Conservation (phyloP, 2,113 vertebrate genomes). For the Pholis gunnellus region DNA sequence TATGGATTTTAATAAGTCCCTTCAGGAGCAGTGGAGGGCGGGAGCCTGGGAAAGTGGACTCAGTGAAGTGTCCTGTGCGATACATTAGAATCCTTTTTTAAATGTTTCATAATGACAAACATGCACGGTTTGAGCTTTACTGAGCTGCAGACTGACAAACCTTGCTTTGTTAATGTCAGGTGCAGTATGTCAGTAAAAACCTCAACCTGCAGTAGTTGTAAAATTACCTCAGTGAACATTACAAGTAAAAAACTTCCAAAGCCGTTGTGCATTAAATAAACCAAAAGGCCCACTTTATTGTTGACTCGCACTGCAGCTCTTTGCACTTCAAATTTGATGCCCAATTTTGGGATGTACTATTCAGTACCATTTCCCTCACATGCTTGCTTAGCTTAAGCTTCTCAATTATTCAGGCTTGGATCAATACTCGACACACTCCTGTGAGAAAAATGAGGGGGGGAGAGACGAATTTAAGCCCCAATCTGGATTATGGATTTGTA, state of each 20-base stretch:
- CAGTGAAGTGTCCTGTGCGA: constrained; percentile 50
- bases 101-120: constrained; percentile 57
- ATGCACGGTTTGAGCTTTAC: constrained; percentile 10
- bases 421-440: constrained; percentile 80
- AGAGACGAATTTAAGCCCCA: constrained; percentile 61
- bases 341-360: constrained; percentile 77
- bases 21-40: constrained; percentile 72
- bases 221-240: not conserved
- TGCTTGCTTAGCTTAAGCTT: constrained; percentile 77
- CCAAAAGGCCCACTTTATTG: constrained; percentile 51
- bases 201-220: not conserved
- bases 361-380: constrained; percentile 76
- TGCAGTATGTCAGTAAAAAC: not conserved
- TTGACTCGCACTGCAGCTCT: constrained; percentile 41
- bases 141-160: not conserved
- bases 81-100: constrained; percentile 60
- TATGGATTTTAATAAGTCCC: constrained; percentile 85
- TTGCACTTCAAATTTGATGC: constrained; percentile 63
- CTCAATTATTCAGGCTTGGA: constrained; percentile 84
- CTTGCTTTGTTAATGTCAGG: not conserved
- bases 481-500: constrained; percentile 84
- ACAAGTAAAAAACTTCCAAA: constrained; percentile 3
- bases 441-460: constrained; percentile 62
- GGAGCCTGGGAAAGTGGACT: constrained; percentile 70
- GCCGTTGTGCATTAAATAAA: constrained; percentile 1